Percentiles rank a stretch among this genome's conserved stretches.
phyloP scores from a whole-genome alignment of 2,888 invertebrate species.

The Proisotoma minuta region DNA sequence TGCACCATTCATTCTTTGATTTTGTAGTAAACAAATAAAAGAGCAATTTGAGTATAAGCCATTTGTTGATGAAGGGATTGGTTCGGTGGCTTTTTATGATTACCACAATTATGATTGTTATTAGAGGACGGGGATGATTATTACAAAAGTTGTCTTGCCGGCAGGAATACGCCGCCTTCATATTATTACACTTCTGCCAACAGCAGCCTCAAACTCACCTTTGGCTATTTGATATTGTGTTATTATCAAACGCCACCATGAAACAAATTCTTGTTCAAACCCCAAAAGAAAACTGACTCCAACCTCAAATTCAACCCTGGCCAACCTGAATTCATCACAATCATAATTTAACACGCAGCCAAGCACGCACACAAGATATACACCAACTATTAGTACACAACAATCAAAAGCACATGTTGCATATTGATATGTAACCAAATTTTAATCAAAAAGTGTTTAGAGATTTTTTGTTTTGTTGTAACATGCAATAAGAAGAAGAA shows the following conservation, averaged over 20 bases:
- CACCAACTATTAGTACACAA: no score
- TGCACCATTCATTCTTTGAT: no score
- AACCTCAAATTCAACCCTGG: not conserved
- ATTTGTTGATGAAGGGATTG: no score
- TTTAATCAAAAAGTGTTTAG: no score
- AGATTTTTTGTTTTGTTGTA: no score
- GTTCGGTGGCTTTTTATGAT: constrained; percentile 4
- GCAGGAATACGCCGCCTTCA: constrained; percentile 36
- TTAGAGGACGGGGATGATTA: constrained; percentile 22
- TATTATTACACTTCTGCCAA: constrained; percentile 31
- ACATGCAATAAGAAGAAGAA: no score
- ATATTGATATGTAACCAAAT: not conserved
- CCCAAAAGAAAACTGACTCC: not conserved
- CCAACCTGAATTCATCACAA: constrained; percentile 17
- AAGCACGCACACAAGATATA: constrained; percentile 7
- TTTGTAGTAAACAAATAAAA: no score
- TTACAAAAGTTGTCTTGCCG: constrained; percentile 37
- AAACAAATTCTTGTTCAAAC: not conserved
- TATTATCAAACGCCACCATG: not conserved
- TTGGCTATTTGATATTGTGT: not conserved
- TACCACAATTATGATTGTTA: constrained; percentile 12
- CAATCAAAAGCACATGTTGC: no score
- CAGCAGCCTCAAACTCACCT: not conserved
- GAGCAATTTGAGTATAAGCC: no score
- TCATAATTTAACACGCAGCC: constrained; percentile 9